A percentile compares a stretch with the other conserved stretches of the same genome.
Conservation (phyloP, 2,888 invertebrate genomes). For the Carterocephalus palaemon region DNA sequence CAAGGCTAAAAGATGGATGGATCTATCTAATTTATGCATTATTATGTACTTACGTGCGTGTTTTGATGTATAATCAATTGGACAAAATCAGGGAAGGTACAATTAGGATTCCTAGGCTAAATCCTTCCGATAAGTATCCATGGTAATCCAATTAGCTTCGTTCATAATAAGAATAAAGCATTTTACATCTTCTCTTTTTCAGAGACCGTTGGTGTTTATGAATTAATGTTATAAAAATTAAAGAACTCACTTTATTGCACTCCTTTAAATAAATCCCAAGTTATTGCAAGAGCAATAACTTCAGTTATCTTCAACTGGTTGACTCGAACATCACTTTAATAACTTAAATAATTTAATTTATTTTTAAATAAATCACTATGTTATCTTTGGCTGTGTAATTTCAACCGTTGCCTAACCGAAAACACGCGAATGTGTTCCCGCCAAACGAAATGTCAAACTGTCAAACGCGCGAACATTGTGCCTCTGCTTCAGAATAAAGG, state of each 20-base stretch:
- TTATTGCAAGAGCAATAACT: conserved; percentile 74
- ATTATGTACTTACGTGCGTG: too few relatives aligned
- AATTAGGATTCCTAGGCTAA: too few relatives aligned
- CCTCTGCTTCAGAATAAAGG: conserved; percentile 68
- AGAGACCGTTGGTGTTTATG: conserved; percentile 61
- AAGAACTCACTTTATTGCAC: conserved; percentile 56
- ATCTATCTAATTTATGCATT: too few relatives aligned
- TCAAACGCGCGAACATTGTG: conserved; percentile 70
- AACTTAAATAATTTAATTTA: conserved; percentile 35
- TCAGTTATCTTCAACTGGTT: conserved; percentile 61
- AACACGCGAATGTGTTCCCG: conserved; percentile 60
- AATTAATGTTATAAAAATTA: conserved; percentile 28
- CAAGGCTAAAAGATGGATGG: too few relatives aligned
- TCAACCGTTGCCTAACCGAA: conserved; percentile 40
- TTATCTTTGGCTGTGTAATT: conserved; percentile 40
- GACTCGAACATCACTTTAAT: conserved; percentile 61
- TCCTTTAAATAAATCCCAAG: conserved; percentile 64
- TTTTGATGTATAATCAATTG: too few relatives aligned
- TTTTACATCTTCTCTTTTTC: conserved; percentile 45
- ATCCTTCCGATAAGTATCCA: too few relatives aligned
- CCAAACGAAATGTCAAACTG: conserved; percentile 75
- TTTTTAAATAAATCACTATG: conserved; percentile 44
- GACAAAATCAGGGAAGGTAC: too few relatives aligned
- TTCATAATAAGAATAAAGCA: too few relatives aligned
- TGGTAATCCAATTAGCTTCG: too few relatives aligned